phyloP scores from a whole-genome alignment of 2,113 vertebrate species.

The Naja naja region DNA sequence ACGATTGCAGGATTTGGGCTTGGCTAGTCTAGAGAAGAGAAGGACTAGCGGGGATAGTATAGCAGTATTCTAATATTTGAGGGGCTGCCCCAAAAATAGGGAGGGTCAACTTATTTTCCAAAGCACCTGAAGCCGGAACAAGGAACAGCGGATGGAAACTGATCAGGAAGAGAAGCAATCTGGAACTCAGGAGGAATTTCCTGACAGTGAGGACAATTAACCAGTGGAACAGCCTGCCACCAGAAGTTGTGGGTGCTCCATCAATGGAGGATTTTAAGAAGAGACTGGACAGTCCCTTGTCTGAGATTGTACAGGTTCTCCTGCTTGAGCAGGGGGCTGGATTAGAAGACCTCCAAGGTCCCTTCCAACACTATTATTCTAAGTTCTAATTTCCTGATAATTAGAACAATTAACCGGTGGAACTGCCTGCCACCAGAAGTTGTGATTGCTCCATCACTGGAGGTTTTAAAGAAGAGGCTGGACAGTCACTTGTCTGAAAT shows the following conservation, averaged over 20 bases:
- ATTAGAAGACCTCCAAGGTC: too few species aligned
- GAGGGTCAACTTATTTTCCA: background rate
- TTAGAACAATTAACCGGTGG: too few species aligned
- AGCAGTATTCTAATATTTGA: background rate
- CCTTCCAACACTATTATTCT: too few species aligned
- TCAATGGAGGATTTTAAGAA: too few species aligned
- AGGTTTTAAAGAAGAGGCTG: too few species aligned
- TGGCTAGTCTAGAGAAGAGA: background rate
- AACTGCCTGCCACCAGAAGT: too few species aligned
- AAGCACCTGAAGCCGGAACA: background rate
- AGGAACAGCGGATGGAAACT: background rate
- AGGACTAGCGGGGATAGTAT: background rate
- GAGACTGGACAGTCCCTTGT: background rate
- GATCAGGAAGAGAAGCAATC: background rate
- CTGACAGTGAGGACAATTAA: background rate
- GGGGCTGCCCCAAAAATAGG: background rate
- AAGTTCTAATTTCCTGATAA: too few species aligned
- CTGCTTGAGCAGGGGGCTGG: too few species aligned
- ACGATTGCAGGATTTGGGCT: background rate
- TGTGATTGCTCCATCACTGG: too few species aligned
- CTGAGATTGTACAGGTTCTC: background rate
- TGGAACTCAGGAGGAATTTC: background rate
- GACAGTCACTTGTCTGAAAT: too few species aligned
- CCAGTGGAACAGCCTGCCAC: too few species aligned
- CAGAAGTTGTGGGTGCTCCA: too few species aligned